Base-by-base conservation (phyloP, 2,797 vertebrate species). In the Antrozous pallidus region DNA sequence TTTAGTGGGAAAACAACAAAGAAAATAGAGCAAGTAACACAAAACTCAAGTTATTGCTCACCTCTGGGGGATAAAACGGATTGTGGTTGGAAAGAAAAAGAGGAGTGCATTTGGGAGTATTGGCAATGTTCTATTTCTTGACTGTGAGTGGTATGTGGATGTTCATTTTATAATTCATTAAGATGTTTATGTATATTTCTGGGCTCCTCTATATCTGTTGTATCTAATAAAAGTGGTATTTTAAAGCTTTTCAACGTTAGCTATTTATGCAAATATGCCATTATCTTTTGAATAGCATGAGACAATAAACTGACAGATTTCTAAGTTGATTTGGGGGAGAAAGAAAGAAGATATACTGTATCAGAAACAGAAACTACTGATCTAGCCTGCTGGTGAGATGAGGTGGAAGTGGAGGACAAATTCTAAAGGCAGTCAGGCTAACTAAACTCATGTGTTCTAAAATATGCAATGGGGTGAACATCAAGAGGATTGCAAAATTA, bases 201-300 rank as follows among this genome's bases (percentile, higher is more conserved):
- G 20, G 75, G 26, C n/a, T 83, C 83, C 78, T 83, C 33, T 56
- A 6, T 80, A 70, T 73, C 20, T 90, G n/a, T 58, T 77, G 2
- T 56, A 93, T n/a, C 88, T 93, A 24, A 70, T 31, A 73, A 78
- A 73, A 63, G 69, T n/a, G 20, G 22, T 67, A 74, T 67, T 69
- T 69, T 49, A 83, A 90, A 84, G 11, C 65, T 88, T 83, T 80
- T 78, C 61, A 94, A 86, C 78, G 54, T 86, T 71, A 77, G 61
- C 13, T 36, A 56, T 80, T 88, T 92, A 81, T 14, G 38, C 11
- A 87, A 75, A 82, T 71, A 90, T 6, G 42, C 12, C 0, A 33
- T 16, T 71, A 77, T 56, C 36, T 45, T 77, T 56, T 77, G 17
- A 92, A 87, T 20, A 88, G 28, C 56, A 91, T 26, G 24, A 33